Evolutionary conservation across 2,797 vertebrate species (phyloP).

Genomic region (Myotis daubentonii): DNA sequence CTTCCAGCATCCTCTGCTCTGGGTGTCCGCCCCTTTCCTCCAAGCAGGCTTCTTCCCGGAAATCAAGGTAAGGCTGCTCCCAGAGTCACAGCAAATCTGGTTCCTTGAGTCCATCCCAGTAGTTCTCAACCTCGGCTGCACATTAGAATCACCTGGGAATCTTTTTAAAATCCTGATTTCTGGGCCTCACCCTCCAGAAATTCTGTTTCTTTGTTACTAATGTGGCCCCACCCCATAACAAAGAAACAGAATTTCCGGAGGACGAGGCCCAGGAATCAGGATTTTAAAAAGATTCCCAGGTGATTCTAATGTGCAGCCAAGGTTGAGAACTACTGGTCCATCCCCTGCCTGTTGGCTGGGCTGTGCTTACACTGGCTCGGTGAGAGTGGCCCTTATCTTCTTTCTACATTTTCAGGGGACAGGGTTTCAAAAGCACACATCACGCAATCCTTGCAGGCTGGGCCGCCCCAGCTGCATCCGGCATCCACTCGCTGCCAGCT

Average conservation of each 20-base stretch:
- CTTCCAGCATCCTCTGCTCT: neutral
- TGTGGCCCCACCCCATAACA: no score
- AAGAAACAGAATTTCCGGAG: no score
- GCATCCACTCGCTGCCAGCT: rapidly evolving
- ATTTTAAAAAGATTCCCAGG: no score
- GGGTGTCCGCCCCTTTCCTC: neutral
- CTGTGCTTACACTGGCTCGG: neutral
- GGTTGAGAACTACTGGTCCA: no score
- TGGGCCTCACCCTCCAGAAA: no score
- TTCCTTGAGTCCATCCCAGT: neutral
- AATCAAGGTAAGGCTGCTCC: neutral
- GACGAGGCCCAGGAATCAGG: no score
- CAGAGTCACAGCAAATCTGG: neutral
- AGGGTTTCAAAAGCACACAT: neutral
- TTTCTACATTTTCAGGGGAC: neutral
- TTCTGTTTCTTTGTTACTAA: no score
- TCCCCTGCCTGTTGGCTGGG: neutral
- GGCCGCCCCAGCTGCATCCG: neutral
- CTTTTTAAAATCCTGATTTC: no score
- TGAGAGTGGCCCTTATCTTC: neutral
- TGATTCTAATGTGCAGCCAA: no score
- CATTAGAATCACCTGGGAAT: no score
- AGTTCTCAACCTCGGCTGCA: no score
- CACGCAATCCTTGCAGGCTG: rapidly evolving
- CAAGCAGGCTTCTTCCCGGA: neutral